Conservation (phyloP, 2,797 vertebrate genomes). For the Acanthurus lineatus region DNA sequence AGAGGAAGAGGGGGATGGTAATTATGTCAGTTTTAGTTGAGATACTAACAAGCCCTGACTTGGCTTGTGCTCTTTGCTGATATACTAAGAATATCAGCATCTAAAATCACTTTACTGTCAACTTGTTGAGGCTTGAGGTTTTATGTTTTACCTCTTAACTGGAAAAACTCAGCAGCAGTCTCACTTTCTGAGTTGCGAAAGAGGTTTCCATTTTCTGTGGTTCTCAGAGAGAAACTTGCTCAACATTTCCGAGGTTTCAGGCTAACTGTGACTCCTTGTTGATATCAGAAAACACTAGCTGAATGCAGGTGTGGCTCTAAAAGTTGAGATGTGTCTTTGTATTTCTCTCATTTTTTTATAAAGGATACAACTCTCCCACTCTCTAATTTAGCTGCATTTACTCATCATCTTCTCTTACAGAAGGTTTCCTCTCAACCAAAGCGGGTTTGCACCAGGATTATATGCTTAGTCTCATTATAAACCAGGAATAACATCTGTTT, state of each 20-base stretch:
- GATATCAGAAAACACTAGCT: background rate
- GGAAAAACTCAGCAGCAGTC: too few relatives aligned
- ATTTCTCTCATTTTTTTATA: background rate
- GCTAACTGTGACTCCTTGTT: background rate
- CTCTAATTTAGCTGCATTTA: background rate
- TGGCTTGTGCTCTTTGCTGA: background rate
- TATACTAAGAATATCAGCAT: background rate
- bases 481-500: background rate
- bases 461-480: background rate
- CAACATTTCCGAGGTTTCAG: conserved; percentile 23
- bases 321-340: background rate
- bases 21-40: background rate
- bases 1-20: background rate
- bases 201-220: background rate
- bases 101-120: background rate
- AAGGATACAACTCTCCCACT: background rate
- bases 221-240: background rate
- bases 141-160: background rate
- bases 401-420: background rate
- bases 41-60: background rate
- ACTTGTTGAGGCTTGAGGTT: conserved; percentile 9
- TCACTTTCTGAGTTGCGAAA: background rate
- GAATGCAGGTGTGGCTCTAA: background rate
- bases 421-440: background rate
- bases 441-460: background rate